phyloP scores from a whole-genome alignment of 2,797 vertebrate species.

The Lithobates pipiens region DNA sequence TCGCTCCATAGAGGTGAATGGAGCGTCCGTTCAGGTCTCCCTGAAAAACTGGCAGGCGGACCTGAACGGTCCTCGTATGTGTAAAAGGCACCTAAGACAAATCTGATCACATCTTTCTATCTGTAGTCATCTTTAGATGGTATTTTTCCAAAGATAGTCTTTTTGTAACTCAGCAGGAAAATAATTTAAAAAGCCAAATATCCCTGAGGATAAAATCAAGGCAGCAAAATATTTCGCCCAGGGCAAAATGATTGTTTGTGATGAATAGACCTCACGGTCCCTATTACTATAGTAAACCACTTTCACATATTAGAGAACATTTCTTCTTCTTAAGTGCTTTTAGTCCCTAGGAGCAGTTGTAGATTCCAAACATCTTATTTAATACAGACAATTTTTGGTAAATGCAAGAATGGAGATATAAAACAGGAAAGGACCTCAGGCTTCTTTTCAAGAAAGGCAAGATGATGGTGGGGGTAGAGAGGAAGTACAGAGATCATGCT shows the following conservation, averaged over 20 bases:
- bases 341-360: not conserved
- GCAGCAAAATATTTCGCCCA: not conserved
- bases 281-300: not conserved
- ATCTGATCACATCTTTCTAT: too few species aligned
- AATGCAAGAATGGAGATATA: not conserved
- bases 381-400: not conserved
- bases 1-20: too few species aligned
- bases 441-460: not conserved
- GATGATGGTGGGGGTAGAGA: not conserved
- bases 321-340: not conserved
- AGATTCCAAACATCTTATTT: not conserved
- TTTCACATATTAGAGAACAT: too few species aligned
- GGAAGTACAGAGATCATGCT: not conserved
- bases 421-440: not conserved
- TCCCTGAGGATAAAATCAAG: not conserved
- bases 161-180: not conserved
- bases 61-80: too few species aligned
- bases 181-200: not conserved
- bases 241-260: not conserved
- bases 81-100: too few species aligned
- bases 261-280: not conserved
- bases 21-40: too few species aligned
- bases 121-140: too few species aligned
- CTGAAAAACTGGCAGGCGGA: too few species aligned
- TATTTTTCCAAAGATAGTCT: too few species aligned